A percentile compares a stretch with the other conserved stretches of the same genome.
phyloP scores from a whole-genome alignment of 2,113 vertebrate genomes.

The Geococcyx californianus region DNA sequence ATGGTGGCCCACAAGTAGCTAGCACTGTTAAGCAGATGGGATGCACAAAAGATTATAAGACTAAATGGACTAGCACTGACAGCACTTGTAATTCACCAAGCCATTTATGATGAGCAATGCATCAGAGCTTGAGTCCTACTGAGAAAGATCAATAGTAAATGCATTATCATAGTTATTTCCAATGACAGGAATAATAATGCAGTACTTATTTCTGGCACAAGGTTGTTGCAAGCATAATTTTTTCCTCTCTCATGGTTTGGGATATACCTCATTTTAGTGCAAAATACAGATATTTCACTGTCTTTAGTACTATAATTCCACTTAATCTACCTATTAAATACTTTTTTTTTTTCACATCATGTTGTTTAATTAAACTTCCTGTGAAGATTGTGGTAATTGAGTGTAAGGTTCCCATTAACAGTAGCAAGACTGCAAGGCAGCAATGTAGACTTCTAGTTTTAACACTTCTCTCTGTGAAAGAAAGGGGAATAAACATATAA shows the following conservation, averaged over 20 bases:
- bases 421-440: background rate
- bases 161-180: constrained; percentile 64
- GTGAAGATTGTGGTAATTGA: constrained; percentile 23
- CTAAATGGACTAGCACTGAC: constrained; percentile 41
- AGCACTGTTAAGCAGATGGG: background rate
- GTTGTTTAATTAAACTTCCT: constrained; percentile 55
- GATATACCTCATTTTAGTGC: background rate
- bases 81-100: constrained; percentile 50
- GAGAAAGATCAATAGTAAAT: constrained; percentile 71
- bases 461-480: background rate
- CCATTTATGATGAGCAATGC: constrained; percentile 67
- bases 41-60: background rate
- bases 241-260: background rate
- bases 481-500: background rate
- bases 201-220: constrained; percentile 43
- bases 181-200: constrained; percentile 57
- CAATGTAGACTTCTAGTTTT: background rate
- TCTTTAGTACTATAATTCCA: background rate
- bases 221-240: constrained; percentile 18
- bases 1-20: background rate
- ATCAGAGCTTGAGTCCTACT: constrained; percentile 24
- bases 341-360: constrained; percentile 16
- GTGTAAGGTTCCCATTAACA: background rate
- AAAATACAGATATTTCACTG: constrained; percentile 1
- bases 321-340: background rate